Evolutionary conservation across 2,888 invertebrate genomes (phyloP), one percentile per base, ranked within the genome.

Genomic region (Oeneis ivallda): DNA sequence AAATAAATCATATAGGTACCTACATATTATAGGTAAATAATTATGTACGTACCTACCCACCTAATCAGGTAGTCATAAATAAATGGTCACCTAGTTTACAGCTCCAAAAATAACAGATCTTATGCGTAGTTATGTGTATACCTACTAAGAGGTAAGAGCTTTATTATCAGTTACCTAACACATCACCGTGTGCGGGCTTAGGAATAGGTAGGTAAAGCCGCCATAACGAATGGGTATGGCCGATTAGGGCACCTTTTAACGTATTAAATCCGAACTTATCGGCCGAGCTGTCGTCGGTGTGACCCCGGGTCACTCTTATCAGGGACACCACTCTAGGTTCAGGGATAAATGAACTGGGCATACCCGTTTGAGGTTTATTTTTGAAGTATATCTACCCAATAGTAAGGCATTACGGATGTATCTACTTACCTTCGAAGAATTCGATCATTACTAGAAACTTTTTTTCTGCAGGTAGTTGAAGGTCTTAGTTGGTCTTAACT

Each of bases 181-280:
- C n/a, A 49, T 57, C 49, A 37, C 53, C 62, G 64, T 71, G 68
- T 65, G 57, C 65, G 76, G 75, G 73, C 76, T 74, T 74, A 77
- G 73, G 80, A 80, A 79, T 79, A 79, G 78, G 75, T 77, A 74
- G 74, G 75, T 77, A 74, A 74, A 76, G 76, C 73, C 76, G 77
- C 78, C 78, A 83, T 87, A 89, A 90, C 85, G 85, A 87, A 90
- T 88, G 88, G 85, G 81, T 86, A 88, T 80, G 87, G 82, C 85
- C 85, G 82, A 89, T 91, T 90, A 89, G 81, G 86, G 85, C 84
- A 88, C 90, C 90, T 91, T 92, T 92, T 89, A 89, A 89, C 85
- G 88, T 89, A 89, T 87, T 90, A 90, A 89, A 89, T 87, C 84
- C 85, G 76, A 81, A 85, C 83, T 88, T 88, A 87, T 87, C 86